Evolutionary conservation across 2,888 invertebrate genomes (phyloP).

Genomic region (Latrodectus hesperus): DNA sequence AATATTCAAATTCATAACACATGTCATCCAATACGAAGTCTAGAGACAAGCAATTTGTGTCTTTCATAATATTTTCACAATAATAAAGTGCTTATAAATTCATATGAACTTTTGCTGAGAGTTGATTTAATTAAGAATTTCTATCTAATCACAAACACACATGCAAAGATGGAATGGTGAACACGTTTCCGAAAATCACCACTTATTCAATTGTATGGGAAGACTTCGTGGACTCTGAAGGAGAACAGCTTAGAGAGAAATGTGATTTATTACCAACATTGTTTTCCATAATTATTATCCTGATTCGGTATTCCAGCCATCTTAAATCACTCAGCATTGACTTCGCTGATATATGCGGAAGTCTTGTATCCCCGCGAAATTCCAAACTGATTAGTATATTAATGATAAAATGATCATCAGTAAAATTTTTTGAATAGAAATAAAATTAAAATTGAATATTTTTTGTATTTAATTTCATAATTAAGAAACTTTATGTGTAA

Average conservation of each 20-base stretch:
- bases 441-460: no score
- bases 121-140: slow-evolving; percentile 1
- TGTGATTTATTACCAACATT: slow-evolving; percentile 48
- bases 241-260: neutral
- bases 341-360: slow-evolving; percentile 46
- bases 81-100: neutral
- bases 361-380: neutral
- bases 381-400: neutral
- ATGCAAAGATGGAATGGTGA: slow-evolving; percentile 29
- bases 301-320: slow-evolving; percentile 38
- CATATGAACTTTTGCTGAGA: neutral
- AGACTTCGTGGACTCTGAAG: neutral
- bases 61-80: no score
- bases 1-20: no score
- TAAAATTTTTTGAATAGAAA: no score
- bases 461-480: no score
- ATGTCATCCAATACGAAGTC: no score
- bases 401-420: neutral
- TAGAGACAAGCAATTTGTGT: no score
- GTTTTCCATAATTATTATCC: slow-evolving; percentile 49
- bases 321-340: slow-evolving; percentile 41
- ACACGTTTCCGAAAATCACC: slow-evolving; percentile 18
- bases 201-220: neutral
- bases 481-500: no score
- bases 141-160: neutral